Percentiles rank a stretch among this genome's conserved stretches.
Evolutionary conservation across 2,113 vertebrate species (phyloP).

Genomic region (Chinchilla lanigera): DNA sequence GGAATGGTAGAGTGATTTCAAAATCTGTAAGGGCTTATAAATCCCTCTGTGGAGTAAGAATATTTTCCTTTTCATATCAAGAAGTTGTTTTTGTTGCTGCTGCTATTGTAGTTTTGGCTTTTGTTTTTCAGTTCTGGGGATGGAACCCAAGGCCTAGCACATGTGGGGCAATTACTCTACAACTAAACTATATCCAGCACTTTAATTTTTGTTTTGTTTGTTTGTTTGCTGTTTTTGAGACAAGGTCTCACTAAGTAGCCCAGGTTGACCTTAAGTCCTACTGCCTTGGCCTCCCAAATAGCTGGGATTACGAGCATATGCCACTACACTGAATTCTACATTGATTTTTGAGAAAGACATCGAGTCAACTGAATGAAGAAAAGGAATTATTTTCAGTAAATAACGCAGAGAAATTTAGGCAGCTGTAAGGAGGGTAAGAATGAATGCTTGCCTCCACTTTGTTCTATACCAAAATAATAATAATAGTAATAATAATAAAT

Average conservation of each 20-base stretch:
- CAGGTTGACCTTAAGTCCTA: neutral
- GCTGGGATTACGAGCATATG: neutral
- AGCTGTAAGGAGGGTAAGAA: neutral
- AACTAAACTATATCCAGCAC: neutral
- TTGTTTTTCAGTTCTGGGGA: neutral
- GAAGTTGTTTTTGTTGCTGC: neutral
- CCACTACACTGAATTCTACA: neutral
- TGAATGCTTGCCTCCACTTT: neutral
- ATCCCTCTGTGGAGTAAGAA: neutral
- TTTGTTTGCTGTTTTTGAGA: neutral
- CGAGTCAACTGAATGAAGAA: neutral
- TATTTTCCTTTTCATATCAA: neutral
- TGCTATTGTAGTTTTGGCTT: neutral
- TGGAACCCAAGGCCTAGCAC: neutral
- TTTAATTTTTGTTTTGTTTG: neutral
- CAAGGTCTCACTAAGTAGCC: neutral
- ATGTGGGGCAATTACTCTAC: neutral
- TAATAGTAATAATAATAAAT: neutral
- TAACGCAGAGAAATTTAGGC: neutral
- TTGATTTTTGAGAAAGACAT: neutral
- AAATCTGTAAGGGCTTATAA: neutral
- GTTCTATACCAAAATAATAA: neutral
- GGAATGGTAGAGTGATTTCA: neutral
- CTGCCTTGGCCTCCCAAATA: neutral
- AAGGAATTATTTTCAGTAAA: neutral